Evolutionary conservation across 2,888 invertebrate genomes (phyloP), one percentile per base, ranked within the genome.

Genomic region (Perizoma flavofasciatum): DNA sequence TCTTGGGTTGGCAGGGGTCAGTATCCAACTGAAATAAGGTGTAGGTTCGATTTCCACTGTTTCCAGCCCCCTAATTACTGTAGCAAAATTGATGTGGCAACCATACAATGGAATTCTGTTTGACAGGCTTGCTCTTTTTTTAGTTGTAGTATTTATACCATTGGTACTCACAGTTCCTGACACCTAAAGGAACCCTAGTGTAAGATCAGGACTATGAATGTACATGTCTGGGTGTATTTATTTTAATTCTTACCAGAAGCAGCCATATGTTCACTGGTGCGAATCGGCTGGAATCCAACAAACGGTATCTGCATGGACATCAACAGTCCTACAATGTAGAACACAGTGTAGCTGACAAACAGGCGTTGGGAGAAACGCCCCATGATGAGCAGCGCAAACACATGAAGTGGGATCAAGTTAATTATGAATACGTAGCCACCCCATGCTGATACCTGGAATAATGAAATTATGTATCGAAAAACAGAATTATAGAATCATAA

Each of bases 391-490:
- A 99, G 92, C 3, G 96, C 96, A 89, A 99, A 98, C 5, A 99
- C 99, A 82, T 99, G 99, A 8, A 99, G 94, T 0, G 99, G 99
- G 70, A 99, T 99, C 79, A 99, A 92, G 90, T 99, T 99, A 82
- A 99, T 99, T 76, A 99, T 99, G 85, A 99, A 99, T 44, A 99
- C 99, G 82, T 99, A 99, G 67, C 99, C 99, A 72, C 99, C 99
- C 99, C 99, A 99, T 69, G 99, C 99, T 65, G 99, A 99, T 3
- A 99, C 96, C 96, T 96, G 81, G 48, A 91, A 82, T 61, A 69
- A 63, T 22, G 22, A 22, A 3, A 22, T 22, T 22, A 22, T 22
- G 22, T 22, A 22, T 22, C 3, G 22, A 22, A 2, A 22, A 22
- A 22, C 22, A 22, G 22, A 22, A 22, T 35, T 33, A 41, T 22